Evolutionary conservation across 2,113 vertebrate genomes (phyloP).

Genomic region (Sminthopsis crassicaudata): DNA sequence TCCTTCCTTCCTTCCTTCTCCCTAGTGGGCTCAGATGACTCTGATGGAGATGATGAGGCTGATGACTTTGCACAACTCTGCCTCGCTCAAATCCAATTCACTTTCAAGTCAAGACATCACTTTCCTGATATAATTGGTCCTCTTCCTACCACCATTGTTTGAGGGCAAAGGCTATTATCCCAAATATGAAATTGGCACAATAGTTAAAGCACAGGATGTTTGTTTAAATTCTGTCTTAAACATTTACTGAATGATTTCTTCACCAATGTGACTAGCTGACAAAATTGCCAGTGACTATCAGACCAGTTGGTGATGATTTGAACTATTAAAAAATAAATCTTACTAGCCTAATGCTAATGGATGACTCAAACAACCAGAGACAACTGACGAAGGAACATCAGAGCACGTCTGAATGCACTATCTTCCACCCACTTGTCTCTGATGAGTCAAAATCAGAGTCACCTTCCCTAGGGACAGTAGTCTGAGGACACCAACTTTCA

Average conservation of each 20-base stretch:
- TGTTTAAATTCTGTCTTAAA: neutral
- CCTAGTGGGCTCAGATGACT: too few relatives aligned
- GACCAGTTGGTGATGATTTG: neutral
- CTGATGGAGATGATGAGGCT: too few relatives aligned
- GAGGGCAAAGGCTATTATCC: neutral
- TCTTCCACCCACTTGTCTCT: neutral
- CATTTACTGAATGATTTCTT: neutral
- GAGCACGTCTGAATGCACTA: neutral
- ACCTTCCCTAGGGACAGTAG: neutral
- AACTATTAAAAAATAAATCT: neutral
- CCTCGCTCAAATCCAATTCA: too few relatives aligned
- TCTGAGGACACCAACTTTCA: neutral
- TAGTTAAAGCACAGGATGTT: neutral
- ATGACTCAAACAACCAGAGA: neutral
- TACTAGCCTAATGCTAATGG: neutral
- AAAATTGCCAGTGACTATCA: neutral
- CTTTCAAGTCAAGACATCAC: too few relatives aligned
- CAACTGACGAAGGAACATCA: neutral
- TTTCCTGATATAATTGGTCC: too few relatives aligned
- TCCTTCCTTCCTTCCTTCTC: too few relatives aligned
- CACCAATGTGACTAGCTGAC: neutral
- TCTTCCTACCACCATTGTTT: neutral
- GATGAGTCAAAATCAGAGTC: neutral
- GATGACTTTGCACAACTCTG: too few relatives aligned
- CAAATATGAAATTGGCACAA: neutral